Percentiles rank a stretch among this genome's conserved stretches.
phyloP scores from a whole-genome alignment of 2,888 invertebrate species.

The Anaspis maculata region DNA sequence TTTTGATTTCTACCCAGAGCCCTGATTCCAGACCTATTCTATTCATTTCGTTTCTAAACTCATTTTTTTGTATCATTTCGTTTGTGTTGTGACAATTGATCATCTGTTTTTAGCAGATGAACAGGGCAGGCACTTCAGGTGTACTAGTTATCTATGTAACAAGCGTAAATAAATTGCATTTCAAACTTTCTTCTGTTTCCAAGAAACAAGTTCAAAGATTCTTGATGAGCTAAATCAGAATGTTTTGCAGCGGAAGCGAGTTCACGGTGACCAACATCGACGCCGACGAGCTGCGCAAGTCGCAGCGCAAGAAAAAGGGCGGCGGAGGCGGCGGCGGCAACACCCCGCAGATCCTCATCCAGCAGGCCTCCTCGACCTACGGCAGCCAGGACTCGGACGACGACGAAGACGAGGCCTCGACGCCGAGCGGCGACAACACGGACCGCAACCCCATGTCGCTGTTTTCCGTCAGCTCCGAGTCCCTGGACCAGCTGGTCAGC shows the following conservation, averaged over 20 bases:
- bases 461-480: conserved; percentile 69
- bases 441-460: conserved; percentile 65
- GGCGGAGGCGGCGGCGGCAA: too few relatives aligned
- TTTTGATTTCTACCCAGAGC: too few relatives aligned
- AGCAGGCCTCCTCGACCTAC: conserved; percentile 37
- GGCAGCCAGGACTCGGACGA: conserved; percentile 65
- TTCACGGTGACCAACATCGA: conserved; percentile 86
- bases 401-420: conserved; percentile 70
- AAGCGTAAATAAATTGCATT: too few relatives aligned
- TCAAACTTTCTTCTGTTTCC: too few relatives aligned
- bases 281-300: conserved; percentile 72
- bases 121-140: too few relatives aligned
- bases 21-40: too few relatives aligned
- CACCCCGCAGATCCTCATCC: conserved; percentile 36
- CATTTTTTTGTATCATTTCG: too few relatives aligned
- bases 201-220: background rate
- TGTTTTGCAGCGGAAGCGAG: conserved; percentile 55
- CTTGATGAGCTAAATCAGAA: too few relatives aligned
- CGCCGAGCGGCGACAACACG: conserved; percentile 73
- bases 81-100: too few relatives aligned
- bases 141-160: too few relatives aligned
- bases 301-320: conserved; percentile 61
- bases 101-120: too few relatives aligned
- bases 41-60: too few relatives aligned
- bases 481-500: conserved; percentile 48